A percentile compares a stretch with the other conserved stretches of the same genome.
phyloP scores from a whole-genome alignment of 2,888 invertebrate species.

The Isotomurus palustris region DNA sequence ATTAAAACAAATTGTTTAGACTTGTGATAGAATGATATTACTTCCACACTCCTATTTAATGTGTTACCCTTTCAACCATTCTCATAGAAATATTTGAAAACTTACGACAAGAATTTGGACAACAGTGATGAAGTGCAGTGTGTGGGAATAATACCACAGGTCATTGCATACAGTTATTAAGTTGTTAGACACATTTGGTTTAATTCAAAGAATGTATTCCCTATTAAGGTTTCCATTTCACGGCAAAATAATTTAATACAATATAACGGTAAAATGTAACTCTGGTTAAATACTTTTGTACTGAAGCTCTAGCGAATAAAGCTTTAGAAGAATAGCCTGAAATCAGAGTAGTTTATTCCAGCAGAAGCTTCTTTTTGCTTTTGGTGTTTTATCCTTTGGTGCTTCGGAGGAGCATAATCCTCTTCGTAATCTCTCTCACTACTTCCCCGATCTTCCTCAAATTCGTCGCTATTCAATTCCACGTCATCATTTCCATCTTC shows the following conservation, averaged over 20 bases:
- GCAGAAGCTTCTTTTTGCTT: background rate
- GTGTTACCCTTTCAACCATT: background rate
- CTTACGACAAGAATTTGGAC: background rate
- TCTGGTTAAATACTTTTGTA: background rate
- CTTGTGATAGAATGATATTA: no score
- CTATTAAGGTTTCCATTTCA: no score
- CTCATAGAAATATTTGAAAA: background rate
- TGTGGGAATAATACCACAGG: no score
- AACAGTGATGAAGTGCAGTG: no score
- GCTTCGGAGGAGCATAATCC: no score
- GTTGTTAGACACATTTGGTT: no score
- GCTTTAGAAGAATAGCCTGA: slow-evolving; percentile 11
- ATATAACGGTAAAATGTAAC: no score
- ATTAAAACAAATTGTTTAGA: no score
- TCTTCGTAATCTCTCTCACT: background rate
- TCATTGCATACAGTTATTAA: no score
- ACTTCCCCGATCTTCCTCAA: slow-evolving; percentile 1
- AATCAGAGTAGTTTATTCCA: slow-evolving; percentile 18
- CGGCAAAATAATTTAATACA: no score
- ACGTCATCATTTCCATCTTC: slow-evolving; percentile 4
- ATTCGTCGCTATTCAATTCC: slow-evolving; percentile 8
- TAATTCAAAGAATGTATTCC: no score
- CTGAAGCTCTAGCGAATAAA: background rate
- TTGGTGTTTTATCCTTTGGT: slow-evolving; percentile 1
- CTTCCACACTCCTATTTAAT: no score